Conservation (phyloP, 2,888 invertebrate species). For the Drosophila tanythrix region DNA sequence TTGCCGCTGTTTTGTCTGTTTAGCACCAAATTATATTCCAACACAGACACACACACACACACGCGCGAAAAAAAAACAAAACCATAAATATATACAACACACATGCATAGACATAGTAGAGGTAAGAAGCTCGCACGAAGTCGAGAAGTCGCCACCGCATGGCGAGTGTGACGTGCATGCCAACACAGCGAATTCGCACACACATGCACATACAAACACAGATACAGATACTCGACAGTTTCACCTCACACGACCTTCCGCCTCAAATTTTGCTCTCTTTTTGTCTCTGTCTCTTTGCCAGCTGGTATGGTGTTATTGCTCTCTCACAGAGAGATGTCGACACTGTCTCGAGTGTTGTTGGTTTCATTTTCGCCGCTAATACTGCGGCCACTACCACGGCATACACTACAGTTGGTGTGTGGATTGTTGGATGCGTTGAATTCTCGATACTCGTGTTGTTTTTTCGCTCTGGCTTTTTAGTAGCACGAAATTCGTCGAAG, state of each 20-base stretch:
- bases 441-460: constrained; percentile 42
- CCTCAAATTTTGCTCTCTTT: constrained; percentile 19
- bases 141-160: constrained; percentile 41
- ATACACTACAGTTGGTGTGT: constrained; percentile 40
- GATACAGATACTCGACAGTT: constrained; percentile 26
- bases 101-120: neutral
- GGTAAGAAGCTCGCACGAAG: constrained; percentile 25
- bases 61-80: neutral
- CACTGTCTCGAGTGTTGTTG: constrained; percentile 11
- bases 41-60: constrained; percentile 10
- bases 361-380: constrained; percentile 38
- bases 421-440: constrained; percentile 49
- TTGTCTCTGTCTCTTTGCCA: constrained; percentile 10
- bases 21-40: constrained; percentile 38
- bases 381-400: constrained; percentile 33
- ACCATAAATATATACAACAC: constrained; percentile 12
- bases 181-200: constrained; percentile 66
- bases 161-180: constrained; percentile 68
- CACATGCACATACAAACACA: constrained; percentile 26
- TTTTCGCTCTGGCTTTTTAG: constrained; percentile 56
- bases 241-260: constrained; percentile 69
- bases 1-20: constrained; percentile 54
- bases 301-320: constrained; percentile 33
- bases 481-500: constrained; percentile 60
- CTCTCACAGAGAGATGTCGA: constrained; percentile 40